phyloP scores from a whole-genome alignment of 2,113 vertebrate genomes.

The Empidonax traillii region DNA sequence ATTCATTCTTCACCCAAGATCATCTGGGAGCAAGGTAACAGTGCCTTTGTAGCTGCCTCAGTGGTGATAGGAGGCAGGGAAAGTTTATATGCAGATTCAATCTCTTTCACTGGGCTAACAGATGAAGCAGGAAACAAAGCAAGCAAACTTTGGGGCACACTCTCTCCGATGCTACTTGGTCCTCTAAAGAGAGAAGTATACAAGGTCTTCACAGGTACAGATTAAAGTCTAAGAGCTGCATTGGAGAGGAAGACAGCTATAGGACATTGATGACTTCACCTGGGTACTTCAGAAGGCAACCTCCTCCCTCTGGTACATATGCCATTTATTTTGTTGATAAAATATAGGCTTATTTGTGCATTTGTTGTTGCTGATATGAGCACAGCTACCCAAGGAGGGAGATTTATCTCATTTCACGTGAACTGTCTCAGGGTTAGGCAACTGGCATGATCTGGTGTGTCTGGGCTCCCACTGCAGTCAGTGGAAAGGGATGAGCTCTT shows the following conservation, averaged over 20 bases:
- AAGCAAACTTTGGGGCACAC: background rate
- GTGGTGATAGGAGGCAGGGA: background rate
- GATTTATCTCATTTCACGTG: background rate
- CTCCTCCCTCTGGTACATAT: background rate
- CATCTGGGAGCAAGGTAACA: background rate
- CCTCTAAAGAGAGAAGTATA: background rate
- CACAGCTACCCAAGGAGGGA: background rate
- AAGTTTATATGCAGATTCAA: background rate
- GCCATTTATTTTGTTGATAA: background rate
- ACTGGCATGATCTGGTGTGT: background rate
- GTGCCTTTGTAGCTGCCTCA: background rate
- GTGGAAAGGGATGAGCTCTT: background rate
- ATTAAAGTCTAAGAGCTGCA: background rate
- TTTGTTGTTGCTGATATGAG: background rate
- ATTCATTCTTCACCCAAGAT: background rate
- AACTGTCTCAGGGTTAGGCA: background rate
- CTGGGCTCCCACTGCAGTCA: background rate
- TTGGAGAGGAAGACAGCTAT: background rate
- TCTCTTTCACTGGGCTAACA: background rate
- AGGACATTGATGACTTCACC: background rate
- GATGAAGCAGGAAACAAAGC: background rate
- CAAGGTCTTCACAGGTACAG: background rate
- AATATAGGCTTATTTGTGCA: background rate
- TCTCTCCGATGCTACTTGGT: background rate
- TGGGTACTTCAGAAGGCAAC: background rate